Conservation (phyloP, 2,797 vertebrate species). For the Aulostomus chinensis region DNA sequence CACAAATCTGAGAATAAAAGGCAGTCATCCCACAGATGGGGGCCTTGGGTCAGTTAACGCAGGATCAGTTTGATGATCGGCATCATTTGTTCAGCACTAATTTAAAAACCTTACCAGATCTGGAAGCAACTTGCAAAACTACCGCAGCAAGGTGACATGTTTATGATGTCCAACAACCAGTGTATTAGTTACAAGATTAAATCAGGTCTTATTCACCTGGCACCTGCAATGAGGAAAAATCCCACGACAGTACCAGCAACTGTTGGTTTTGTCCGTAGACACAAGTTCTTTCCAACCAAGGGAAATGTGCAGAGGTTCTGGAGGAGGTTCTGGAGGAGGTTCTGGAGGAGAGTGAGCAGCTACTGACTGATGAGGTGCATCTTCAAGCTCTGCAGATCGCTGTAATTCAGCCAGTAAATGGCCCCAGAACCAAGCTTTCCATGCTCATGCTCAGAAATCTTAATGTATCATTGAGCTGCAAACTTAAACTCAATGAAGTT, state of each 20-base stretch:
- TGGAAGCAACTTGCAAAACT: constrained; percentile 4
- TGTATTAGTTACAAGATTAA: not conserved
- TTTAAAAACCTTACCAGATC: constrained; percentile 1
- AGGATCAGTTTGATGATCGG: too few relatives aligned
- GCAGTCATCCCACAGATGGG: not conserved
- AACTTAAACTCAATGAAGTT: constrained; percentile 39
- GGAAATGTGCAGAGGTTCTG: constrained; percentile 23
- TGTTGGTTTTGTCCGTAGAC: constrained; percentile 5
- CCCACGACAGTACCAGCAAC: not conserved
- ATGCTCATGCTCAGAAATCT: constrained; percentile 61
- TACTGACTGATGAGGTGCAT: constrained; percentile 67
- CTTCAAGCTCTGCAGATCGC: constrained; percentile 61
- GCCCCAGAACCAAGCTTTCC: constrained; percentile 62
- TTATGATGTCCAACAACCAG: too few relatives aligned
- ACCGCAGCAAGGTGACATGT: too few relatives aligned
- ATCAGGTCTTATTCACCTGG: constrained; percentile 1
- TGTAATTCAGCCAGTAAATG: constrained; percentile 52
- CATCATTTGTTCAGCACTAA: too few relatives aligned
- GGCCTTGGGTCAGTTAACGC: too few relatives aligned
- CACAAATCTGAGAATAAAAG: constrained; percentile 25
- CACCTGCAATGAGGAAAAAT: constrained; percentile 5
- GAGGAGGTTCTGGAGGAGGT: constrained; percentile 6
- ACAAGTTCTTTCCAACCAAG: constrained; percentile 20
- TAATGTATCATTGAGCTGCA: constrained; percentile 52
- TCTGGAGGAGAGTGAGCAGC: constrained; percentile 15